Conservation (phyloP, 2,113 vertebrate genomes). For the Pelmatolapia mariae region DNA sequence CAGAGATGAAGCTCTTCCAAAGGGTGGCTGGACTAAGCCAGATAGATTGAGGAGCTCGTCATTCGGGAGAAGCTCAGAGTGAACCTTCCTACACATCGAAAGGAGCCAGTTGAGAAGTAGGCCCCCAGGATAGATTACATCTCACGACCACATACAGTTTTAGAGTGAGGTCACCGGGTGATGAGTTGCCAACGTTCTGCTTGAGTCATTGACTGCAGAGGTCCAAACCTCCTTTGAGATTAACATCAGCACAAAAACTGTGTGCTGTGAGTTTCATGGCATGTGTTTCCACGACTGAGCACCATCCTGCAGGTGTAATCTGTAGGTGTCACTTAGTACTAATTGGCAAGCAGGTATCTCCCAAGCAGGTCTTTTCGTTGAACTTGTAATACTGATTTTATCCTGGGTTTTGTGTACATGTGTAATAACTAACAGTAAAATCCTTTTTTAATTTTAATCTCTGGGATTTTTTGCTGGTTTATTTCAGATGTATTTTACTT, state of each 20-base stretch:
- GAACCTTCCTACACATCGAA: background rate
- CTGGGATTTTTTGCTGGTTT: background rate
- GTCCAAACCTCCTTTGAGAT: background rate
- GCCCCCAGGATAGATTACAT: background rate
- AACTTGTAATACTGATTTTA: background rate
- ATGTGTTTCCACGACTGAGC: background rate
- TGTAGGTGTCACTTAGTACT: background rate
- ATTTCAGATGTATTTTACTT: background rate
- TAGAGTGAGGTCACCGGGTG: background rate
- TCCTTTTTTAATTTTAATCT: background rate
- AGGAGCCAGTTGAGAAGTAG: background rate
- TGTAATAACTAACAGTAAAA: background rate
- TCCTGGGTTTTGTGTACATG: background rate
- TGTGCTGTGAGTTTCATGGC: background rate
- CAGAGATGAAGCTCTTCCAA: background rate
- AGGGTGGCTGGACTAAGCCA: background rate
- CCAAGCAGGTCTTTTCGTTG: background rate
- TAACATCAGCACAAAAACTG: background rate
- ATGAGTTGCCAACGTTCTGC: background rate
- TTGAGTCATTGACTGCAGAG: background rate
- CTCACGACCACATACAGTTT: background rate
- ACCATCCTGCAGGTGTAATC: background rate
- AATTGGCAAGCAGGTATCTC: background rate
- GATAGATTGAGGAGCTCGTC: background rate
- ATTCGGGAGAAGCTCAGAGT: background rate